A percentile compares a stretch with the other conserved stretches of the same genome.
Conservation (phyloP, 2,888 invertebrate species). For the Cerastis leucographa region DNA sequence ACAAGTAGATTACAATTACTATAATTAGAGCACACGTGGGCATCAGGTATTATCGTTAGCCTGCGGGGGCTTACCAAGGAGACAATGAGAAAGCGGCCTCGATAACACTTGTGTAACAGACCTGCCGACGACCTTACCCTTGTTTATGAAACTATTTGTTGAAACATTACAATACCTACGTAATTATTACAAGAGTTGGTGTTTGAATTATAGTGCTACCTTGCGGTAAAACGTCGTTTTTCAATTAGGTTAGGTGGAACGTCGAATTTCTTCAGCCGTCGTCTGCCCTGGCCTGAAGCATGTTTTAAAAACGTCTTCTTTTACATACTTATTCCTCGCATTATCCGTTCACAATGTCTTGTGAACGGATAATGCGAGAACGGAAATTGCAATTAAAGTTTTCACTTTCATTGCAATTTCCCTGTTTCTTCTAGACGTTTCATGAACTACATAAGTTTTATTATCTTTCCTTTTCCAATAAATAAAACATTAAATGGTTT, state of each 20-base stretch:
- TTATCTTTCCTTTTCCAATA: background rate
- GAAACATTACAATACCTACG: conserved; percentile 35
- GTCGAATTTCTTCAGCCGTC: background rate
- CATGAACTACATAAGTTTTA: background rate
- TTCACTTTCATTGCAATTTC: background rate
- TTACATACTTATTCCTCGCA: background rate
- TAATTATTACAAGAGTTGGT: conserved; percentile 29
- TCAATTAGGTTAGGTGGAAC: background rate
- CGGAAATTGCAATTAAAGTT: too few relatives aligned
- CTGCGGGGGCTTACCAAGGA: conserved; percentile 67
- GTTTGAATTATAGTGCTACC: conserved; percentile 1
- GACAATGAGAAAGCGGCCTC: conserved; percentile 79
- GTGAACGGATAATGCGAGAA: too few relatives aligned
- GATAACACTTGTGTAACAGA: conserved; percentile 63
- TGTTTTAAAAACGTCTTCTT: background rate
- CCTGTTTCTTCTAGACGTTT: background rate
- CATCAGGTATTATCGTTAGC: conserved; percentile 32
- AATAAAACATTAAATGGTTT: background rate
- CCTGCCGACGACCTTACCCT: conserved; percentile 74
- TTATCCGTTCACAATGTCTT: background rate
- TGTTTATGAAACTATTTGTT: conserved; percentile 52
- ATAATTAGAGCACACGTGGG: conserved; percentile 55
- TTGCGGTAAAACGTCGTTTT: background rate
- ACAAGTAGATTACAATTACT: conserved; percentile 36
- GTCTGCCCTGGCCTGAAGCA: background rate